Percentiles rank a stretch among this genome's conserved stretches.
Evolutionary conservation across 2,888 invertebrate genomes (phyloP).

Genomic region (Tipula lateralis): DNA sequence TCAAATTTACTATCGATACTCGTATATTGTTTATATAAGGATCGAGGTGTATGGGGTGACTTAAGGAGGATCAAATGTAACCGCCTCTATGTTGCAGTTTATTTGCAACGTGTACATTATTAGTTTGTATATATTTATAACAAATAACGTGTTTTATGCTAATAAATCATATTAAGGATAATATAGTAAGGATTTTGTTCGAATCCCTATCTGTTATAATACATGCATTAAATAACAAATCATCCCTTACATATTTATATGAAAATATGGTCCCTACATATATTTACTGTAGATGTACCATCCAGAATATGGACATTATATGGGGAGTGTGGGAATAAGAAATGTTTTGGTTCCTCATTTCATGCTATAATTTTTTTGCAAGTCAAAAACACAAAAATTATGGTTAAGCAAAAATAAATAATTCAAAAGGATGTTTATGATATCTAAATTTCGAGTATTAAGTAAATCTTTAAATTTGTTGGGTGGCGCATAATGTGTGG

Average conservation of each 20-base stretch:
- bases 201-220: not conserved
- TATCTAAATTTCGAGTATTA: not conserved
- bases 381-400: slow-evolving; percentile 13
- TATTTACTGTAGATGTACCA: not conserved
- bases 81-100: not conserved
- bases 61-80: not conserved
- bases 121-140: not conserved
- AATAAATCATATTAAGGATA: not conserved
- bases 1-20: not conserved
- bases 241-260: not conserved
- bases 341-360: not conserved
- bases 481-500: no score
- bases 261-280: not conserved
- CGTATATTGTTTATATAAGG: not conserved
- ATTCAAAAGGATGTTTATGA: not conserved
- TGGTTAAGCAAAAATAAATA: not conserved
- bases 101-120: not conserved
- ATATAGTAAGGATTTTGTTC: not conserved
- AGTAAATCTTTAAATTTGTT: no score
- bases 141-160: not conserved
- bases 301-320: not conserved
- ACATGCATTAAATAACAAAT: not conserved
- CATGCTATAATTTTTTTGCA: not conserved
- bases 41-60: not conserved
- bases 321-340: not conserved